Evolutionary conservation across 2,888 invertebrate genomes (phyloP), one percentile per base, ranked within the genome.

Genomic region (Notocelia uddmanniana): DNA sequence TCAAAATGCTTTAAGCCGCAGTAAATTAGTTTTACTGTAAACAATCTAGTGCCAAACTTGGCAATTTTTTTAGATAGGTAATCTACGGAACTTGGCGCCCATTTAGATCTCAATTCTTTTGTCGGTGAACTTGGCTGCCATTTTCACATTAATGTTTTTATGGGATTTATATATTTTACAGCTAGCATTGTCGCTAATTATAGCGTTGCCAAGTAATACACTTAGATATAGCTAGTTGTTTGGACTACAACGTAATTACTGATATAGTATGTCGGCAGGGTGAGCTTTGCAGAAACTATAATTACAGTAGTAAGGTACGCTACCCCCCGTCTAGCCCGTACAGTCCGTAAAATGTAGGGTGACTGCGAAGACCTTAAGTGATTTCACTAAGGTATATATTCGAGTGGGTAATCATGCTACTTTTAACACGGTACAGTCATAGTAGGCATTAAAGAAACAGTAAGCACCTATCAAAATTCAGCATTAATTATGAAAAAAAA

Each of bases 241-340:
- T 19, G 58, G 19, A 34, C 52, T 37, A 54, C 48, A 50, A 21
- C n/a, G 37, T 60, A 60, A 52, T 60, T 68, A 69, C 60, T 41
- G 52, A 41, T 21, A 15, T 26, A 52, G 31, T 59, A 18, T 18
- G 59, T 59, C 48, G 50, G 50, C 68, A 68, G 68, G 23, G 69
- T 59, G 55, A 67, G 71, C 71, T 60, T 60, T 59, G 66, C 31
- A 66, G 66, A 59, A 71, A 71, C 71, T 71, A 67, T 71, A 71
- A 60, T 60, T 54, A 66, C 66, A 34, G 66, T 71, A 67, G n/a
- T n/a, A n/a, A n/a, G 59, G 66, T 60, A 59, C 62, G 50, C 26
- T 64, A 66, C 71, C 71, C 70, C 71, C 55, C 52, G 58, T 50
- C 70, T 66, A 58, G 64, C 41, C 37, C 64, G 37, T 37, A 54